phyloP scores from a whole-genome alignment of 1,140 invertebrate genomes.

The Calosoma granatense region DNA sequence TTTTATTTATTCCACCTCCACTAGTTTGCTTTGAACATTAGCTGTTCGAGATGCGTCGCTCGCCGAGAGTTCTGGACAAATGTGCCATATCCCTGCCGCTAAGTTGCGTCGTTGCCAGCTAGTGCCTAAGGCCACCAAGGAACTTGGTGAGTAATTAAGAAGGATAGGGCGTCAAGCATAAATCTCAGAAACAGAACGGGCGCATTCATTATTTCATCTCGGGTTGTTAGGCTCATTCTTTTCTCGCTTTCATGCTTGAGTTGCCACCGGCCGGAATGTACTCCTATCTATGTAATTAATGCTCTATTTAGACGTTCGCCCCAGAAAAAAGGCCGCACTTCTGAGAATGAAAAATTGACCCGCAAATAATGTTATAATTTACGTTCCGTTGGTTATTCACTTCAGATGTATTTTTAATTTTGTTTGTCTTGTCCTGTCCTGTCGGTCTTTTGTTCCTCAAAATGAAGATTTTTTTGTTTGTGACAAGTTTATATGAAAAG shows the following conservation, averaged over 20 bases:
- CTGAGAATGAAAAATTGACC: not conserved
- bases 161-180: not conserved
- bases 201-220: conserved; percentile 8
- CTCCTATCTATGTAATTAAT: not conserved
- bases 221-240: conserved; percentile 8
- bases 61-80: not conserved
- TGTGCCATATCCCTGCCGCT: not conserved
- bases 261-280: not conserved
- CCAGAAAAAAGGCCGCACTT: not conserved
- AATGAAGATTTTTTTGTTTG: too few relatives aligned
- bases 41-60: not conserved
- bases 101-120: too few relatives aligned
- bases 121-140: not conserved
- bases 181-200: not conserved
- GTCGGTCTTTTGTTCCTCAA: not conserved
- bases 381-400: too few relatives aligned
- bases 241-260: not conserved
- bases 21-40: not conserved
- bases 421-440: too few relatives aligned
- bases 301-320: not conserved
- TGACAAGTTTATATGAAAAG: too few relatives aligned
- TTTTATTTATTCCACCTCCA: not conserved
- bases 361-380: not conserved
- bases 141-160: not conserved
- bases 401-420: too few relatives aligned